Evolutionary conservation across 2,888 invertebrate species (phyloP), one percentile per base, ranked within the genome.

Genomic region (Agrotis puta): DNA sequence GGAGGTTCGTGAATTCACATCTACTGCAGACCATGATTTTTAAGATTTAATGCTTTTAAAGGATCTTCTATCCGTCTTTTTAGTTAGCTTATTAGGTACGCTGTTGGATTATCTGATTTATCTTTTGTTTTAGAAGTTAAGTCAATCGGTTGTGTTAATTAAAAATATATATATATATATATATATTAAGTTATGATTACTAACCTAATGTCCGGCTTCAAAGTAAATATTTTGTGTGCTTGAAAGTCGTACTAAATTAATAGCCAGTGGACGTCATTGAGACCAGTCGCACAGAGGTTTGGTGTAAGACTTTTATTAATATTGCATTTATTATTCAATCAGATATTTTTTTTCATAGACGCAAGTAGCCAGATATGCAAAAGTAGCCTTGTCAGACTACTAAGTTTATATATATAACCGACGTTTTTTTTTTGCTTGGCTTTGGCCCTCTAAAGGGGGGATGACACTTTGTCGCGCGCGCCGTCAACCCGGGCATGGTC

Each of bases 231-330:
- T 63, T 64, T 77, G 68, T 57, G 66, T 67, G 43, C 53, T 61
- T 64, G 70, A 70, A 81, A 74, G 58, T 58, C 47, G 48, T 67
- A 57, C 24, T 47, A 53, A 70, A n/a, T 33, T 66, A 70, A 68
- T 73, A 33, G 50, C 33, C 39, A 63, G 56, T 70, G n/a, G 56
- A 48, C 67, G 69, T 51, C 66, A 66, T 77, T 80, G 64, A 73
- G 64, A 69, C 66, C 51, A 79, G 63, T 50, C 22, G 11, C 16
- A 58, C 43, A 50, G 48, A 53, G 51, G 33, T 57, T 70, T 62
- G 39, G 39, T 56, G 48, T 20, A 48, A 47, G 20, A 54, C 27
- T 71, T 56, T 33, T 24, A 18, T 45, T 47, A 51, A 24, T 24
- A 66, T 57, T 58, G 45, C 24, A 65, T 72, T 50, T 57, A 56